Percentiles rank a stretch among this genome's conserved stretches.
phyloP scores from a whole-genome alignment of 1,140 invertebrate genomes.

The Anadara kagoshimensis region DNA sequence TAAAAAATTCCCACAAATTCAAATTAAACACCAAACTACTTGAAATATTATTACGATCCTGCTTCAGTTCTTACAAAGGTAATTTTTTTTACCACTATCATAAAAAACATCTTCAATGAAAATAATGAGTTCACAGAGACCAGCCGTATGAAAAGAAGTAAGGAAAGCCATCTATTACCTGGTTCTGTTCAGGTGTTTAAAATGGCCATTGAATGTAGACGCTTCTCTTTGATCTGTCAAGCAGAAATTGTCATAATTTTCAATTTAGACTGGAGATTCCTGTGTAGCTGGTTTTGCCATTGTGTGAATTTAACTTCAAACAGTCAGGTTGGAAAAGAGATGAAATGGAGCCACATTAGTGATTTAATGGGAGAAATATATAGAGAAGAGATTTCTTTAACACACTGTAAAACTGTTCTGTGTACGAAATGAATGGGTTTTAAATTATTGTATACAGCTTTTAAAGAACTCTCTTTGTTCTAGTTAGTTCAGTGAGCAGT shows the following conservation, averaged over 20 bases:
- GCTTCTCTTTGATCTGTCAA: slow-evolving; percentile 28
- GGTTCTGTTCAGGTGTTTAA: slow-evolving; percentile 18
- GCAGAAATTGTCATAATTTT: slow-evolving; percentile 21
- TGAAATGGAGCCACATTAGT: slow-evolving; percentile 29
- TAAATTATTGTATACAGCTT: too few species aligned
- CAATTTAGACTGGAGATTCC: slow-evolving; percentile 12
- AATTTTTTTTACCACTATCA: background rate
- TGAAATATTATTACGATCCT: background rate
- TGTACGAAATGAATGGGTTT: too few species aligned
- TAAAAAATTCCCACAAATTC: slow-evolving; percentile 8
- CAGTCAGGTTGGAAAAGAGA: slow-evolving; percentile 24
- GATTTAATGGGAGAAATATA: slow-evolving; percentile 36
- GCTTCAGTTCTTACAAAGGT: background rate
- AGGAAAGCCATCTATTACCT: background rate
- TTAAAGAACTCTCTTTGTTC: too few species aligned
- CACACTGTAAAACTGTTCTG: too few species aligned
- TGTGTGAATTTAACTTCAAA: slow-evolving; percentile 36
- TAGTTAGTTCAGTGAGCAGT: too few species aligned
- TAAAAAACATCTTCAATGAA: too few species aligned
- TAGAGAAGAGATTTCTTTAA: background rate
- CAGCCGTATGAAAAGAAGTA: background rate
- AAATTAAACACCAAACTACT: background rate
- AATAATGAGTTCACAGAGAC: too few species aligned
- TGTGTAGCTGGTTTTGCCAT: slow-evolving; percentile 12
- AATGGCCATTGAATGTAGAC: slow-evolving; percentile 24